These are phyloP conservation scores for Gonocerus acuteangulatus DNA, from an alignment of 2,888 invertebrate species.

Conservation along the genomic window DNA sequence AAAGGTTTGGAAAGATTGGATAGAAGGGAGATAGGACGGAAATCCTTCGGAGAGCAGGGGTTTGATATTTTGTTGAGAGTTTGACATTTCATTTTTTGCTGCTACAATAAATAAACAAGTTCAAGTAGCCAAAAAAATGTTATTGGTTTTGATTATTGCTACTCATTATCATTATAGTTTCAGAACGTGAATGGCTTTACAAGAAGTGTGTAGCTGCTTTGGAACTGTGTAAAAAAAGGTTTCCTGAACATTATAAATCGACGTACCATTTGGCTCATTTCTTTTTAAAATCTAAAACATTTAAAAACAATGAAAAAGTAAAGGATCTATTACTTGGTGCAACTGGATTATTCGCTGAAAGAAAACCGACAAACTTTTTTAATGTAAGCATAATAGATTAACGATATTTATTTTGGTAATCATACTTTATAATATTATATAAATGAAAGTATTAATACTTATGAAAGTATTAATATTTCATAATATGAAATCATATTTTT, in stretches of 20 bases:
- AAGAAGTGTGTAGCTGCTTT: conserved; percentile 65
- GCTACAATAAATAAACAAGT: no score
- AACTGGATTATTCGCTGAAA: conserved; percentile 75
- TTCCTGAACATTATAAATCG: conserved; percentile 89
- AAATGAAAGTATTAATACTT: neutral
- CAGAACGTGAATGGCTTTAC: conserved; percentile 46
- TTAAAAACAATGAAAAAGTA: conserved; percentile 60
- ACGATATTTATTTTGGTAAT: neutral
- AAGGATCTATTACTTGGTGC: conserved; percentile 63
- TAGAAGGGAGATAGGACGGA: no score
- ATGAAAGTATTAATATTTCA: neutral
- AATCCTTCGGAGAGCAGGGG: no score
- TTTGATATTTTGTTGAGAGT: no score
- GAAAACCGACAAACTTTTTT: conserved; percentile 79
- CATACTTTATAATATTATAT: neutral
- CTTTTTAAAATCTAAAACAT: conserved; percentile 64
- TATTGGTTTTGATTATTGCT: no score
- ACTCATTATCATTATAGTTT: no score
- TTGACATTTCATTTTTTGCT: no score
- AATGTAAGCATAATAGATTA: conserved; percentile 54
- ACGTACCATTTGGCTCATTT: conserved; percentile 79
- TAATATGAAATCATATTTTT: neutral
- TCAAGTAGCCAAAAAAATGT: no score
- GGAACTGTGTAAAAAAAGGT: conserved; percentile 74
- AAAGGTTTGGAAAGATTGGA: no score